These are phyloP conservation scores for Dynastes maya DNA, from an alignment of 2,888 invertebrate genomes.

Conservation along the genomic window DNA sequence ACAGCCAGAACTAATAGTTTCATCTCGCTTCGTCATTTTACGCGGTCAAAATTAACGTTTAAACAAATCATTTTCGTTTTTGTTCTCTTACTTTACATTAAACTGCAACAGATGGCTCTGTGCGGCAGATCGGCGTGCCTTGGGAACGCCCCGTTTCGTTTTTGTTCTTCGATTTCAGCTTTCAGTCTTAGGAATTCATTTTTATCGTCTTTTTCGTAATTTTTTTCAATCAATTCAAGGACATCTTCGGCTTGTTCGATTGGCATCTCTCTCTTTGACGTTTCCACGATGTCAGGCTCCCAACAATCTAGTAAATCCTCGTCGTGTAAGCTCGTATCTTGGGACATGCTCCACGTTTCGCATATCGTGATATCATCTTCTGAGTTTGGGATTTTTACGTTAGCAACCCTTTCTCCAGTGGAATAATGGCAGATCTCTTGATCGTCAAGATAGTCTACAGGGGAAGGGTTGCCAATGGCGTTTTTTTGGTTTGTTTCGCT, in stretches of 20 bases:
- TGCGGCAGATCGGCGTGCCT: conserved; percentile 66
- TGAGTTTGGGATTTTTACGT: conserved; percentile 6
- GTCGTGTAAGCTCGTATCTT: conserved; percentile 28
- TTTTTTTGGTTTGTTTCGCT: conserved; percentile 52
- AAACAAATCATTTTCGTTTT: not conserved
- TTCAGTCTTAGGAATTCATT: conserved; percentile 66
- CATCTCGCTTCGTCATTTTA: conserved; percentile 3
- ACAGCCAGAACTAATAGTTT: conserved; percentile 36
- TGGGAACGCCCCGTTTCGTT: conserved; percentile 57
- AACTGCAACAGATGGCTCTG: conserved; percentile 68
- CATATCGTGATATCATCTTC: conserved; percentile 51
- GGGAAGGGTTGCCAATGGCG: conserved; percentile 26
- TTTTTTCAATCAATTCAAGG: conserved; percentile 67
- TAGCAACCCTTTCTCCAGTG: conserved; percentile 57
- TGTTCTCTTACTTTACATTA: conserved; percentile 61
- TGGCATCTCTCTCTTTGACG: conserved; percentile 4
- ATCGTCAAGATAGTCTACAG: conserved; percentile 38
- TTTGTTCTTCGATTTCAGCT: conserved; percentile 61
- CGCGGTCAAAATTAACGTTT: not conserved
- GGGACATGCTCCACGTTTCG: conserved; percentile 39
- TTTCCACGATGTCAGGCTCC: conserved; percentile 22
- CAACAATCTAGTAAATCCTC: conserved; percentile 39
- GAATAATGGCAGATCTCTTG: conserved; percentile 66
- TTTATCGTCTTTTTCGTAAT: conserved; percentile 68
- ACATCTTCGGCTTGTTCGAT: conserved; percentile 61